Conservation (phyloP, 2,888 invertebrate genomes). For the Masnerella sp. region DNA sequence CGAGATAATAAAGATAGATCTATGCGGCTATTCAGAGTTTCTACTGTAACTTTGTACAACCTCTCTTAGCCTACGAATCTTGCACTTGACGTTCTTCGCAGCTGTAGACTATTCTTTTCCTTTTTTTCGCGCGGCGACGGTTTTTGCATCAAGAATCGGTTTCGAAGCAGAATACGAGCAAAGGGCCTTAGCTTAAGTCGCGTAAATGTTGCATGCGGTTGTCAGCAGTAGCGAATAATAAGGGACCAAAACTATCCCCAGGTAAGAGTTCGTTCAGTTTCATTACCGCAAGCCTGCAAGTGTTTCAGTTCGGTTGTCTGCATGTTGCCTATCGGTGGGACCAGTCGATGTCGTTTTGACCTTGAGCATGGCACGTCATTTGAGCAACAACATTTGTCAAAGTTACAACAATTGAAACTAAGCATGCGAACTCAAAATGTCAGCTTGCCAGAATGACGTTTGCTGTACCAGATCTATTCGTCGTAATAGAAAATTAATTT, state of each 20-base stretch:
- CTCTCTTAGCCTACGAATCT: no score
- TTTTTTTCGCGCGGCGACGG: no score
- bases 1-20: no score
- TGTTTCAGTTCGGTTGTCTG: constrained; percentile 22
- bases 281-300: constrained; percentile 27
- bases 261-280: constrained; percentile 50
- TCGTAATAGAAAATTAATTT: constrained; percentile 5
- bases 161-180: no score
- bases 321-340: no score
- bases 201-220: constrained; percentile 32
- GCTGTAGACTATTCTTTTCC: constrained; percentile 26
- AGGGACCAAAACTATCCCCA: constrained; percentile 8
- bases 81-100: no score
- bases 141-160: no score
- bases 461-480: constrained; percentile 34
- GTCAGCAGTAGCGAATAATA: constrained; percentile 16
- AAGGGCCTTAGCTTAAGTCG: constrained; percentile 4
- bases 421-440: background rate
- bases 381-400: constrained; percentile 1
- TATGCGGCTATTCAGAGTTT: no score
- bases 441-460: constrained; percentile 56
- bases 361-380: constrained; percentile 40
- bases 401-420: background rate
- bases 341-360: no score
- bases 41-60: no score